Evolutionary conservation across 2,113 vertebrate species (phyloP), one percentile per base, ranked within the genome.

Genomic region (Lanius collurio): DNA sequence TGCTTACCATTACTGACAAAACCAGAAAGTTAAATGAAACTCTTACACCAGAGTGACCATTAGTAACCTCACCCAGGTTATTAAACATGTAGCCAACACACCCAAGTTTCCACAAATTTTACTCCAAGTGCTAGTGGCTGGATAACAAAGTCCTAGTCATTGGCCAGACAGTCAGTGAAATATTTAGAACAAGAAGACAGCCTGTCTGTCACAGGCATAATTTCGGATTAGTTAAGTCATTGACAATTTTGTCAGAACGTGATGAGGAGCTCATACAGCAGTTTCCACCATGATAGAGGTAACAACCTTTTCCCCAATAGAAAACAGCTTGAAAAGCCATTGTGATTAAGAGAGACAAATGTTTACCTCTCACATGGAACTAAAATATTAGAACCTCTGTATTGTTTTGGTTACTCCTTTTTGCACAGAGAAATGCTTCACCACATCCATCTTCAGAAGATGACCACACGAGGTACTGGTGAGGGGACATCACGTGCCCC

Each of bases 401-500:
- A 28, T 49, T 62, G 8, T 11, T 88, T 67, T 83, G 7, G 5
- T n/a, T 53, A 19, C 7, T 64, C 17, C 17, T 23, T 53, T 13
- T 24, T 41, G 17, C 22, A 19, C 23, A 57, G 31, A 78, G 27
- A 87, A 85, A 41, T 3, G 16, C 3, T 13, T 67, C 11, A 31
- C 10, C 69, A 12, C 6, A 49, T 44, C 15, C 3, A 27, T 44
- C 21, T 27, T 78, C 26, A 15, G 42, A 15, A 69, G 5, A 11
- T 6, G 13, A 24, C 41, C 47, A 47, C 24, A 27, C 31, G 19
- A 67, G 13, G 10, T 53, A 17, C 31, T 30, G 16, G 35, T 11
- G 8, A 7, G 15, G 27, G 12, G 4, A 6, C 18, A 53, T 13
- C 21, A 27, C 1, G 7, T 0, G 1, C 2, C 4, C 7, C 8